A percentile compares a stretch with the other conserved stretches of the same genome.
Conservation (phyloP, 2,888 invertebrate species). For the Magallana nippona region DNA sequence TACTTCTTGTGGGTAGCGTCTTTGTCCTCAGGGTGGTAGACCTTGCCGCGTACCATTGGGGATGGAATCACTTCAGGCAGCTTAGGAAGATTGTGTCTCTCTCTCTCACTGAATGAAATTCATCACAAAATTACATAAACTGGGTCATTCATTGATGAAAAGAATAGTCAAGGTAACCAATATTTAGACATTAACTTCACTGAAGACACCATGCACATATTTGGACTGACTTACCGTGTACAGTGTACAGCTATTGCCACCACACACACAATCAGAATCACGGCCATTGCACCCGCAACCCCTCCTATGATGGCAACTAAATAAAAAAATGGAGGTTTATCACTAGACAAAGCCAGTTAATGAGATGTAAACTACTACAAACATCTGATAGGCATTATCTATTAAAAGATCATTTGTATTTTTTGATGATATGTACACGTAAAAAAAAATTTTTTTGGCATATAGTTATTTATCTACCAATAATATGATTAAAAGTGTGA, state of each 20-base stretch:
- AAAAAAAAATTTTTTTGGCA: too few relatives aligned
- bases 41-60: constrained; percentile 57
- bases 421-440: too few relatives aligned
- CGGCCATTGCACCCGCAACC: constrained; percentile 67
- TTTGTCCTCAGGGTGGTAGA: constrained; percentile 57
- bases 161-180: background rate
- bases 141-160: background rate
- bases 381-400: too few relatives aligned
- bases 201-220: too few relatives aligned
- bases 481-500: too few relatives aligned
- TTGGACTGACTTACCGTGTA: constrained; percentile 60
- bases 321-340: constrained; percentile 45
- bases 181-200: too few relatives aligned
- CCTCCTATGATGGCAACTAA: constrained; percentile 71
- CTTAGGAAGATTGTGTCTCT: constrained; percentile 41
- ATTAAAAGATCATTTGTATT: too few relatives aligned
- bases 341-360: background rate
- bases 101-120: constrained; percentile 39
- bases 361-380: background rate
- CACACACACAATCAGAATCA: constrained; percentile 69
- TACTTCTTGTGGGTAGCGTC: constrained; percentile 69
- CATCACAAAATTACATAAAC: background rate
- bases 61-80: constrained; percentile 57
- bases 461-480: too few relatives aligned
- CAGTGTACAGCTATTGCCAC: constrained; percentile 72